Base-by-base conservation (phyloP, 2,797 vertebrate genomes). In the Decapterus maruadsi region DNA sequence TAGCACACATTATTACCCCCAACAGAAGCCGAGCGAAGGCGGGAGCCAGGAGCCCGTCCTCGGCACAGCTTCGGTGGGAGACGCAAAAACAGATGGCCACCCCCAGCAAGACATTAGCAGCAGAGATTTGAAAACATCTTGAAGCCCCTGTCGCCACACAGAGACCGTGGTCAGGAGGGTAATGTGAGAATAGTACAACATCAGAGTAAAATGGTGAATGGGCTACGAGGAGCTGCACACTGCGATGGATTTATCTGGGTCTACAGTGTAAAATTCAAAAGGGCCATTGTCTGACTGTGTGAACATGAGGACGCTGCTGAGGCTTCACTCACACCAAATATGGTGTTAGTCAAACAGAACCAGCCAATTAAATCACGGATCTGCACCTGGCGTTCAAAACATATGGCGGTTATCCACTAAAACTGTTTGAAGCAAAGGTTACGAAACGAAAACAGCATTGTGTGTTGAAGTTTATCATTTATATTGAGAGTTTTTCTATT, bases 51-150 rank as follows among this genome's bases (percentile, higher is more conserved):
- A 88, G 81, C 76, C 77, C 55, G 70, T 77, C 82, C 71, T 73
- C 68, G 81, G 83, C 85, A 65, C 82, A 61, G 85, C 85, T 83
- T 85, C 81, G 82, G 65, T 88, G 92, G 91, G 93, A 91, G 90
- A 88, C 75, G 84, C 83, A 78, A 80, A 93, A 93, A 90, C 94
- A 95, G 94, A 95, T 95, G 93, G 94, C 89, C 88, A 83, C 81
- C 93, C 93, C 88, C 93, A 92, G 92, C 92, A 91, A 92, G 93
- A 95, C 93, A 93, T 93, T 90, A 92, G 93, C 87, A 75, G 91
- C 87, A 54, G 90, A 94, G 91, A 92, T 91, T 86, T 89, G 88
- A 91, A 94, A 95, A 93, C 93, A 94, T 94, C 93, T 94, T 94
- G 93, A 91, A 88, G 90, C 86, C 87, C 78, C 86, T 68, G 89